These are phyloP conservation scores for Microcebus griseorufus DNA, from an alignment of 2,113 vertebrate species.

Conservation along the genomic window DNA sequence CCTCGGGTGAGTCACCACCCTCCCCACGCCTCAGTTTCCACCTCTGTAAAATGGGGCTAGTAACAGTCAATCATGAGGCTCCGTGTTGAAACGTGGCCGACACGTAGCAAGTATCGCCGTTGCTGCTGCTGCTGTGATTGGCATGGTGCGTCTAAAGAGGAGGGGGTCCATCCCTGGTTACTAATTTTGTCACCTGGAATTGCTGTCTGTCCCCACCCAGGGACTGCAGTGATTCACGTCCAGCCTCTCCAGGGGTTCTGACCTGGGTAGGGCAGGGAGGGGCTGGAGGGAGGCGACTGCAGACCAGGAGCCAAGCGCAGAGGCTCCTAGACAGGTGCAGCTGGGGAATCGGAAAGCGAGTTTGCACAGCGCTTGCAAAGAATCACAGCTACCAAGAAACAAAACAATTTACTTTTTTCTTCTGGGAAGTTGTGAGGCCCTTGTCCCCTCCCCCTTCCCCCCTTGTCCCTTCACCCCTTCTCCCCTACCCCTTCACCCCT, in stretches of 20 bases:
- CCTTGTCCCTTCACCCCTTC: too few relatives aligned
- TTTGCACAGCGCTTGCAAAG: background rate
- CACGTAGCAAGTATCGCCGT: rapidly evolving
- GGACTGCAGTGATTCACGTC: background rate
- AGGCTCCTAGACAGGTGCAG: background rate
- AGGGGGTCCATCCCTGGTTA: background rate
- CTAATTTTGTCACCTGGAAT: background rate
- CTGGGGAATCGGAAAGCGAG: too few relatives aligned
- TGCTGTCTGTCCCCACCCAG: background rate
- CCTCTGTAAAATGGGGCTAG: background rate
- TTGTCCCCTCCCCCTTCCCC: background rate
- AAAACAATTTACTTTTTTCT: background rate
- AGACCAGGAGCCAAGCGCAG: background rate
- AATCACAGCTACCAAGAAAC: background rate
- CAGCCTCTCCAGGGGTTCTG: background rate
- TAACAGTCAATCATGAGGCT: too few relatives aligned
- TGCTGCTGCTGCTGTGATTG: background rate
- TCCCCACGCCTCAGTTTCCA: background rate
- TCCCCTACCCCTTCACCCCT: too few relatives aligned
- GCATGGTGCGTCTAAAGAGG: background rate
- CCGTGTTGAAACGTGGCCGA: background rate
- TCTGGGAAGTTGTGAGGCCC: background rate
- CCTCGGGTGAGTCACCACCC: background rate
- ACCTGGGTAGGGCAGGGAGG: background rate
- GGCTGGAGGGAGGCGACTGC: background rate